These are phyloP conservation scores for Columba janthina DNA, from an alignment of 2,113 vertebrate genomes.

Conservation along the genomic window DNA sequence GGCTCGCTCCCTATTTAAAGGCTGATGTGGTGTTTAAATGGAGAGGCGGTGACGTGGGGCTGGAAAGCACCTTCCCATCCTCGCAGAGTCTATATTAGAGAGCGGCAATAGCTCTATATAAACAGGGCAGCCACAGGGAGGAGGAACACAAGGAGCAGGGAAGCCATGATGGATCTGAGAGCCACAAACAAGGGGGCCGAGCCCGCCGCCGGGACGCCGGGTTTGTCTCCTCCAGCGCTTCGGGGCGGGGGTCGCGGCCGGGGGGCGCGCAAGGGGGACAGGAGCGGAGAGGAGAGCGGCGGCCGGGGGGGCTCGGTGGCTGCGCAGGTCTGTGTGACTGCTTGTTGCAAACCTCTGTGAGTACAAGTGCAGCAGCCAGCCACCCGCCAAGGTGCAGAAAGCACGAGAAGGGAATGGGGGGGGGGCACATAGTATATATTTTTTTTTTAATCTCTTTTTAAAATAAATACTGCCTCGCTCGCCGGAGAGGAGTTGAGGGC, in stretches of 20 bases:
- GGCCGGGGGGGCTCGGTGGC: constrained; percentile 32
- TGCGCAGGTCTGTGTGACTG: constrained; percentile 74
- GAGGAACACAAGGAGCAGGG: constrained; percentile 87
- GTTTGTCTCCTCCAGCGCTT: constrained; percentile 66
- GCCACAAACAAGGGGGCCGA: constrained; percentile 69
- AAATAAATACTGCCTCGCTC: constrained; percentile 50
- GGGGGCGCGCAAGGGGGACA: constrained; percentile 52
- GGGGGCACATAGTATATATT: too few relatives aligned
- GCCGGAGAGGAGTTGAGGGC: neutral
- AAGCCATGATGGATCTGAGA: constrained; percentile 78
- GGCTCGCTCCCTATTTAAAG: constrained; percentile 93
- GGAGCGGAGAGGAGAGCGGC: neutral
- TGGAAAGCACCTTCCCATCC: constrained; percentile 97
- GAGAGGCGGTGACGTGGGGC: constrained; percentile 93
- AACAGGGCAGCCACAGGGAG: constrained; percentile 89
- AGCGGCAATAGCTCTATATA: constrained; percentile 96
- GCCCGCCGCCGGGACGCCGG: constrained; percentile 69
- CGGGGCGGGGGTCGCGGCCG: constrained; percentile 60
- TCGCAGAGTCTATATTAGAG: constrained; percentile 98
- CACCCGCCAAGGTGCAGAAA: constrained; percentile 43
- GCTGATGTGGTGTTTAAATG: constrained; percentile 94
- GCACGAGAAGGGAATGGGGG: constrained; percentile 15
- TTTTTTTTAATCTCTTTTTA: neutral
- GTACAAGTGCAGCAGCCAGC: constrained; percentile 55
- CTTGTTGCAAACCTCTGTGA: constrained; percentile 80